A percentile compares a stretch with the other conserved stretches of the same genome.
phyloP scores from a whole-genome alignment of 2,113 vertebrate genomes.

The Psittacula cyanocephala region DNA sequence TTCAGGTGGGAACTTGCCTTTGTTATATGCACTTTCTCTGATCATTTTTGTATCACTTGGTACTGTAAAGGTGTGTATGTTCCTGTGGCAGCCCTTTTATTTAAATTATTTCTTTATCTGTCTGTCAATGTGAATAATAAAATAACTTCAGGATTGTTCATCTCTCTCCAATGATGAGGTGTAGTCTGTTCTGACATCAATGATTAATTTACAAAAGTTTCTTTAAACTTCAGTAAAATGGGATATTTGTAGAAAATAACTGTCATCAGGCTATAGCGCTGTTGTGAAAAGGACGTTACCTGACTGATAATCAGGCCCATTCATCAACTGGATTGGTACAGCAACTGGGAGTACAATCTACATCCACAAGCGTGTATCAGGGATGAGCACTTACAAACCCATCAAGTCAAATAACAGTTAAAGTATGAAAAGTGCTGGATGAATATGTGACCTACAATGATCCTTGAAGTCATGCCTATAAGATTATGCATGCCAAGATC shows the following conservation, averaged over 20 bases:
- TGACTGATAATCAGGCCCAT: neutral
- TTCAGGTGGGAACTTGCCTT: slow-evolving; percentile 42
- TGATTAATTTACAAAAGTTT: neutral
- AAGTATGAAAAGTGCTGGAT: neutral
- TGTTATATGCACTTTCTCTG: slow-evolving; percentile 30
- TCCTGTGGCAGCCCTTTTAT: neutral
- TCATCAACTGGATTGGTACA: neutral
- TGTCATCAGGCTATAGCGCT: neutral
- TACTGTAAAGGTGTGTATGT: neutral
- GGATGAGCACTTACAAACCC: neutral
- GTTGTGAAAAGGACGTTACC: neutral
- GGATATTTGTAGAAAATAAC: neutral
- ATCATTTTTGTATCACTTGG: slow-evolving; percentile 17
- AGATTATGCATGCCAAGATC: too few relatives aligned
- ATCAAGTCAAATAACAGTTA: neutral
- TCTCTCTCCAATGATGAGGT: neutral
- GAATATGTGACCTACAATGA: neutral
- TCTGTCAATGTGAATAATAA: slow-evolving; percentile 16
- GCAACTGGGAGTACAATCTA: neutral
- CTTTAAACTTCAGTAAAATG: neutral
- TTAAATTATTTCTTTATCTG: slow-evolving; percentile 6
- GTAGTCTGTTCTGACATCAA: neutral
- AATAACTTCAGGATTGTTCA: neutral
- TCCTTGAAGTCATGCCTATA: neutral
- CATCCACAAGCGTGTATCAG: neutral